These are phyloP conservation scores for Excalfactoria chinensis DNA, from an alignment of 2,113 vertebrate species.

Conservation along the genomic window DNA sequence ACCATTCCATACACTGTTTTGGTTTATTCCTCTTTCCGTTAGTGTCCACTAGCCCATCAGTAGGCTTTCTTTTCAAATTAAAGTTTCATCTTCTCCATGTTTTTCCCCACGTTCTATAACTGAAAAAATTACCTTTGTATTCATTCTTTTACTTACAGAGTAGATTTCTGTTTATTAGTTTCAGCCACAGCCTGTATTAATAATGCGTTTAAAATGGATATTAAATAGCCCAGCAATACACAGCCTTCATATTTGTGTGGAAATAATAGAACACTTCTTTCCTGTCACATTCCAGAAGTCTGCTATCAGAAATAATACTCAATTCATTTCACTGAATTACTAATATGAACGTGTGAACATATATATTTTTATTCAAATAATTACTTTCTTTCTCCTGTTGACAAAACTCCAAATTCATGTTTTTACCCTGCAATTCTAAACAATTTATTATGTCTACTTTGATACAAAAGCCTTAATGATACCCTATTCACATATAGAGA, in stretches of 20 bases:
- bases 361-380: not conserved
- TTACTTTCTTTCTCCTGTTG: not conserved
- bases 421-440: not conserved
- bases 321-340: not conserved
- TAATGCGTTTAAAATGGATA: not conserved
- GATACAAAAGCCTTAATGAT: not conserved
- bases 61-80: not conserved
- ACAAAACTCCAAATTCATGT: not conserved
- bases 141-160: not conserved
- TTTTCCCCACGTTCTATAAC: not conserved
- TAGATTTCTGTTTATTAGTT: not conserved
- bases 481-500: not conserved
- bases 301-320: not conserved
- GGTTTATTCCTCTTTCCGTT: not conserved
- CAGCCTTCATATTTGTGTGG: not conserved
- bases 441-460: not conserved
- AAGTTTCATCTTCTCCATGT: not conserved
- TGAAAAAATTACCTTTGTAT: not conserved
- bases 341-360: not conserved
- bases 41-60: not conserved
- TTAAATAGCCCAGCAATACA: not conserved
- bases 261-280: not conserved
- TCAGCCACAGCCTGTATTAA: not conserved
- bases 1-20: not conserved
- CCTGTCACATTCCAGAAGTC: not conserved